These are phyloP conservation scores for Triplophysa yarkandensis DNA, from an alignment of 2,797 vertebrate species.

Conservation along the genomic window DNA sequence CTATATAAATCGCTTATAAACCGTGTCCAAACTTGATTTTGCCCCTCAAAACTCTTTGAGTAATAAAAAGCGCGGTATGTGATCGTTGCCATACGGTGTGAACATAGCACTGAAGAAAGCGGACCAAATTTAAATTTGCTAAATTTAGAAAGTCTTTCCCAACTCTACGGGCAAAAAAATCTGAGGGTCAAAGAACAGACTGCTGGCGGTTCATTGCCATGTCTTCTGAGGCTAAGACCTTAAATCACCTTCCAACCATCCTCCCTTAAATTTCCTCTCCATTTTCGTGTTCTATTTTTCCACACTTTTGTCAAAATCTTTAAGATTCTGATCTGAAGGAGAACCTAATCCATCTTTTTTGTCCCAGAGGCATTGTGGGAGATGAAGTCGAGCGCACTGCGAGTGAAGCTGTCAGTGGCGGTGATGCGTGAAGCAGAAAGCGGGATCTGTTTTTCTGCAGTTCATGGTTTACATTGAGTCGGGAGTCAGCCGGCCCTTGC, in stretches of 20 bases:
- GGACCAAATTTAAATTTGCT: background rate
- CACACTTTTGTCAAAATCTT: slow-evolving; percentile 50
- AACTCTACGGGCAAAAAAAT: background rate
- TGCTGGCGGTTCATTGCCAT: background rate
- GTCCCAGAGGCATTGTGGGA: slow-evolving; percentile 68
- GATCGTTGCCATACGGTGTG: no score
- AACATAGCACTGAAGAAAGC: no score
- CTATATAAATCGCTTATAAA: no score
- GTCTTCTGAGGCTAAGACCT: background rate
- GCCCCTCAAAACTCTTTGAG: no score
- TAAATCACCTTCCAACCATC: slow-evolving; percentile 11
- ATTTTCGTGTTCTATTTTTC: slow-evolving; percentile 23
- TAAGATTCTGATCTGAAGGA: slow-evolving; percentile 32
- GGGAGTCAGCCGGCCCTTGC: slow-evolving; percentile 27
- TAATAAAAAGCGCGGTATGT: no score
- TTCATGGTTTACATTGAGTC: slow-evolving; percentile 56
- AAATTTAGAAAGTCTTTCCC: background rate
- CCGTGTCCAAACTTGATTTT: no score
- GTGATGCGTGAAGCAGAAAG: slow-evolving; percentile 64
- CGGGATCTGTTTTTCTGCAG: slow-evolving; percentile 61
- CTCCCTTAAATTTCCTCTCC: background rate
- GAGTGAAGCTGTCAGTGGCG: slow-evolving; percentile 56
- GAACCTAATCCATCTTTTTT: slow-evolving; percentile 60
- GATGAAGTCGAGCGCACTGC: slow-evolving; percentile 66
- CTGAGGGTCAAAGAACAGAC: background rate